These are phyloP conservation scores for Holothuria glaberrima DNA, from an alignment of 35 echinoderm and acorn worm species.

Conservation along the genomic window DNA sequence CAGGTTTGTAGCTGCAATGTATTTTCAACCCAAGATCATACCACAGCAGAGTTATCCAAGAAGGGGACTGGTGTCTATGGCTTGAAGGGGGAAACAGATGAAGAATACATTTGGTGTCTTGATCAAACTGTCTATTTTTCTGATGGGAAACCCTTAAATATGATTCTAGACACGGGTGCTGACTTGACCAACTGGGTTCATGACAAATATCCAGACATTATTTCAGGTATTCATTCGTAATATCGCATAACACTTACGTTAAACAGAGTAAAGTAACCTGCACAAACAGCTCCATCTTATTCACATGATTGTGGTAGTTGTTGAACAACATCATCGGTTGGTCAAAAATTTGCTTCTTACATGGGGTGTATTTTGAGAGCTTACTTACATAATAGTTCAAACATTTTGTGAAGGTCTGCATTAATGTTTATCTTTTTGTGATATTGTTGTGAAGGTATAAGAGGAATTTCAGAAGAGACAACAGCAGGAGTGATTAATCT, in stretches of 20 bases:
- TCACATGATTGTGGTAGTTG: too few relatives aligned
- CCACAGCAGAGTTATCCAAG: slow-evolving; percentile 63
- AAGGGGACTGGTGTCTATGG: slow-evolving; percentile 61
- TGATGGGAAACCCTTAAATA: slow-evolving; percentile 70
- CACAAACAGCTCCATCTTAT: too few relatives aligned
- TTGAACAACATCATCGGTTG: too few relatives aligned
- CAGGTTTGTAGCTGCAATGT: too few relatives aligned
- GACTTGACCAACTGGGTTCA: slow-evolving; percentile 28
- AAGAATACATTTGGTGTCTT: slow-evolving; percentile 69
- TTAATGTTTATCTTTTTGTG: not conserved
- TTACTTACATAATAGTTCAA: not conserved
- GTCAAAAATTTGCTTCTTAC: too few relatives aligned
- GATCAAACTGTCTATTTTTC: slow-evolving; percentile 55
- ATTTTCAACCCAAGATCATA: slow-evolving; percentile 75
- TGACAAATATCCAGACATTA: slow-evolving; percentile 12
- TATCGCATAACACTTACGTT: too few relatives aligned
- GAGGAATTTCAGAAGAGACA: slow-evolving; percentile 61
- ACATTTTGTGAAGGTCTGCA: slow-evolving; percentile 6
- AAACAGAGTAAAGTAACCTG: too few relatives aligned
- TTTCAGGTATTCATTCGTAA: too few relatives aligned
- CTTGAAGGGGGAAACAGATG: slow-evolving; percentile 74
- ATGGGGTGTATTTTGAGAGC: too few relatives aligned
- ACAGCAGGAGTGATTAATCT: slow-evolving; percentile 47
- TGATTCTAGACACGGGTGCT: slow-evolving; percentile 65
- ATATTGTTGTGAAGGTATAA: slow-evolving; percentile 32